Percentiles rank a stretch among this genome's conserved stretches.
phyloP scores from a whole-genome alignment of 2,797 vertebrate species.

The Eurystomus glaucurus region DNA sequence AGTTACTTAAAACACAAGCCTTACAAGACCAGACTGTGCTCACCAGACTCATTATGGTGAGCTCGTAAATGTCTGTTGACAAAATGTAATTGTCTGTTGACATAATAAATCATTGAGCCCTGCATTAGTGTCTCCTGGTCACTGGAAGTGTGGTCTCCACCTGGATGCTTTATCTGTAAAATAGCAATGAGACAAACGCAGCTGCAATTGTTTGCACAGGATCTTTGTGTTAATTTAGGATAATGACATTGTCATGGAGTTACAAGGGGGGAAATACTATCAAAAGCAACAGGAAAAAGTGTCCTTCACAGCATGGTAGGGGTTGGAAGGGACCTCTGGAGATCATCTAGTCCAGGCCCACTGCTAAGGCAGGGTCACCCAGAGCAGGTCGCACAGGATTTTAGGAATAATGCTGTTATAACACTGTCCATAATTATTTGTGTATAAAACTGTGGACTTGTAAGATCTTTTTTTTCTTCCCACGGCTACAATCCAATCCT shows the following conservation, averaged over 20 bases:
- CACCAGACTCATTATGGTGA: neutral
- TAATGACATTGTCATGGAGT: constrained; percentile 80
- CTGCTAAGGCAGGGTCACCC: too few species aligned
- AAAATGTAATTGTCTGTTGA: neutral
- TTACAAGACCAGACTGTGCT: neutral
- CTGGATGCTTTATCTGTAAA: neutral
- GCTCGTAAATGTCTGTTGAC: neutral
- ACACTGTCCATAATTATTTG: neutral
- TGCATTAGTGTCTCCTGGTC: neutral
- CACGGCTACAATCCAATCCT: constrained; percentile 84
- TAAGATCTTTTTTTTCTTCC: neutral
- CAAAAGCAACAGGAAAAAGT: constrained; percentile 81
- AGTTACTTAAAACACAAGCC: neutral
- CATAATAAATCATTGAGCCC: neutral
- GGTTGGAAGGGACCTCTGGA: too few species aligned
- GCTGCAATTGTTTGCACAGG: neutral
- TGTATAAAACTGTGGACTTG: neutral
- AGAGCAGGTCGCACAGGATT: neutral
- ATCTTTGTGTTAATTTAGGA: constrained; percentile 65
- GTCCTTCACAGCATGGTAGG: too few species aligned
- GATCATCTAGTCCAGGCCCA: too few species aligned
- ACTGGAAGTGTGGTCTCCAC: neutral
- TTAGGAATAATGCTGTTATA: neutral
- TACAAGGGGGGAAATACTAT: constrained; percentile 86
- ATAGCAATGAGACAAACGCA: neutral